Evolutionary conservation across 2,888 invertebrate genomes (phyloP), one percentile per base, ranked within the genome.

Genomic region (Emmelina monodactyla): DNA sequence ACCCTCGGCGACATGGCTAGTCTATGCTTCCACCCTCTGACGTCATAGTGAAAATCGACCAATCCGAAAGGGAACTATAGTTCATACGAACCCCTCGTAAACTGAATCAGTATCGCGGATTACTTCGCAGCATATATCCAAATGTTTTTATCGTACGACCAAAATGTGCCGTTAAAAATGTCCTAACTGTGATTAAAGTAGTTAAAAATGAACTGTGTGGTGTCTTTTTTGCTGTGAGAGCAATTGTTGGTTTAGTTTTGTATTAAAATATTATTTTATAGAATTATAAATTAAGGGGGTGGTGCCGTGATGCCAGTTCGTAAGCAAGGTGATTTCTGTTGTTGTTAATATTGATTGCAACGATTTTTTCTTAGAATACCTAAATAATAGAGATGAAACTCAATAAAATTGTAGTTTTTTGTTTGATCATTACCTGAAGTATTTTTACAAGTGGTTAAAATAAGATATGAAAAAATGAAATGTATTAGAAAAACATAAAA

Each of bases 221-320:
- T 50, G 50, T 46, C 43, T 47, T 50, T 47, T 44, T 55, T 45
- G 42, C 55, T 59, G 65, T 75, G 57, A 69, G 64, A 62, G 58
- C 52, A 55, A 50, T 55, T 58, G 64, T 61, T 57, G 44, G 49
- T 65, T 70, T 72, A 60, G 55, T 65, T 70, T 64, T 61, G 45
- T 41, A 51, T 49, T 47, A 52, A 52, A 59, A 54, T 32, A 34
- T 37, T 38, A 32, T 63, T 57, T 58, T 51, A 57, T 66, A 68
- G 57, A 64, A 67, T 66, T 62, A 60, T 60, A 60, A 58, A 61
- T 68, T 65, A 64, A 63, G 70, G 72, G 76, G 78, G 76, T 76
- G 76, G 75, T 68, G 66, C 67, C 78, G 79, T 75, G 76, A 87
- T 88, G 87, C 87, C 87, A 70, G 87, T 87, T 71, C 85, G 87